Evolutionary conservation across 2,113 vertebrate species (phyloP), one percentile per base, ranked within the genome.

Genomic region (Varanus salvator): DNA sequence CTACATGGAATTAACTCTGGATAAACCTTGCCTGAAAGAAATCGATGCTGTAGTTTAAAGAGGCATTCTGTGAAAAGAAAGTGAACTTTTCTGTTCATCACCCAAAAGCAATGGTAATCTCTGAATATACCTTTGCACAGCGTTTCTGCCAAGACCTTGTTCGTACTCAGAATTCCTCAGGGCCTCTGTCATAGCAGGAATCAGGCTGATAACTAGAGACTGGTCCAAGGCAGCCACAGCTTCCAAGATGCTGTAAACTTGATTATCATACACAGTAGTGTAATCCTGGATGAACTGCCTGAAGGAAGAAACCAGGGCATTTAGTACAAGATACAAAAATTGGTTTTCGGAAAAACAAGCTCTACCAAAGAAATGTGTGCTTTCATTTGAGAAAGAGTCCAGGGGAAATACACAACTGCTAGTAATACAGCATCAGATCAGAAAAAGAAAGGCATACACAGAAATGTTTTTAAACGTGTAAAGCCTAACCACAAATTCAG

Each of bases 231-330:
- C 87, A 0, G 98, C 97, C 85, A 99, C 97, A 1, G 95, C 96
- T 96, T 98, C 98, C 74, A 99, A 96, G 50, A 98, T 95, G 84
- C 95, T 90, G 95, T 98, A 99, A 75, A 99, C 97, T 88, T 99
- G 98, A 77, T 97, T 94, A 93, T 97, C 97, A 72, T 99, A 99
- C 29, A 97, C 91, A 3, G 97, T 96, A 11, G 94, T 96, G 21
- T 98, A 98, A 94, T 99, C 98, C 92, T 98, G 97, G 95, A 98
- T 98, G 93, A 99, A 99, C 23, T 97, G 97, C 96, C 99, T 99
- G 92, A 74, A 95, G 95, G 85, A 72, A 29, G 95, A 87, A 90
- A 97, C 57, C 91, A 44, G 38, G 80, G 75, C 83, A 90, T 75
- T 93, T 64, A 90, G 71, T 68, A 84, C 83, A 92, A 91, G 88